These are phyloP conservation scores for Neoarius graeffei DNA, from an alignment of 2,113 vertebrate species.

Conservation along the genomic window DNA sequence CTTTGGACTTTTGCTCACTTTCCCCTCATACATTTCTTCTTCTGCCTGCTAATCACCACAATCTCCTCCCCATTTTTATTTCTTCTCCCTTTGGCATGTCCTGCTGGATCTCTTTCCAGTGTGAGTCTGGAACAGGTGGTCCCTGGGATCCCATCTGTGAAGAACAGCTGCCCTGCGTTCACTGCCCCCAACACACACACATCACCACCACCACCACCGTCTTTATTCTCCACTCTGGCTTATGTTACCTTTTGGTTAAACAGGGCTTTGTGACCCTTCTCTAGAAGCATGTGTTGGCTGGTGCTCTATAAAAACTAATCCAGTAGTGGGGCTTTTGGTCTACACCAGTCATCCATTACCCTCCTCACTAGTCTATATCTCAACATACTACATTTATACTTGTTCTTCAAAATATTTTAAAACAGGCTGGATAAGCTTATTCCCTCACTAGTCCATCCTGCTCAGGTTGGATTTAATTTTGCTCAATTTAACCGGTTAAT, in stretches of 20 bases:
- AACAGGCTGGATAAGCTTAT: background rate
- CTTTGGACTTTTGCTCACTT: background rate
- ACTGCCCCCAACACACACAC: slow-evolving; percentile 5
- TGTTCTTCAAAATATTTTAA: background rate
- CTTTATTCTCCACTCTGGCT: slow-evolving; percentile 29
- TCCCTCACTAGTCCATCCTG: background rate
- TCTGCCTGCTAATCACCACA: background rate
- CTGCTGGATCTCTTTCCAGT: slow-evolving; percentile 23
- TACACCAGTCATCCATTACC: background rate
- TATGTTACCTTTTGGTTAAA: slow-evolving; percentile 34
- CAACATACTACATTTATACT: background rate
- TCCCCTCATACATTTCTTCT: background rate
- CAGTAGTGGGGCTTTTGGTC: background rate
- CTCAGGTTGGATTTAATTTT: background rate
- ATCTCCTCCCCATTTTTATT: background rate
- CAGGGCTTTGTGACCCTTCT: slow-evolving; percentile 24
- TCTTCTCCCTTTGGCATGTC: background rate
- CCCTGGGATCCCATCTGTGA: slow-evolving; percentile 54
- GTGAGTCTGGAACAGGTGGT: slow-evolving; percentile 53
- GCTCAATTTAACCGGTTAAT: too few relatives aligned
- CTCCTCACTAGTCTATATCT: background rate
- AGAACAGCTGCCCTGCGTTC: slow-evolving; percentile 50
- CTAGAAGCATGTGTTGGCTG: background rate
- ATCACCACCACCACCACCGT: background rate
- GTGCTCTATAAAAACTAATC: background rate